Evolutionary conservation across 2,888 invertebrate genomes (phyloP).

Genomic region (Rhogogaster chlorosoma): DNA sequence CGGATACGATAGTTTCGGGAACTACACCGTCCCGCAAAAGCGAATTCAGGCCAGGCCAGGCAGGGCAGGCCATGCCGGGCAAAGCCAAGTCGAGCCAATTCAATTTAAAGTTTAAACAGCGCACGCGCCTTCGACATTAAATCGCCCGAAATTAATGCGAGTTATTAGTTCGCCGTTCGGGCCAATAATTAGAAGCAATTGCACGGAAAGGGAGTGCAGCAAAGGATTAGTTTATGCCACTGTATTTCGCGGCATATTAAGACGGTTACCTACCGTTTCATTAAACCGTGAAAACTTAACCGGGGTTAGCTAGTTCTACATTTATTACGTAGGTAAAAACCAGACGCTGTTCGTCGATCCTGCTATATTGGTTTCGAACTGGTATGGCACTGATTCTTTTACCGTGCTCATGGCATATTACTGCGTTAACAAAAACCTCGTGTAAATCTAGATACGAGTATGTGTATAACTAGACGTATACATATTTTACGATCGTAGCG

Average conservation of each 20-base stretch:
- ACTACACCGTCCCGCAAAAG: constrained; percentile 25
- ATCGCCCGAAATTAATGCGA: constrained; percentile 77
- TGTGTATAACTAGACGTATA: background rate
- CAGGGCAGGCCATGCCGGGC: constrained; percentile 60
- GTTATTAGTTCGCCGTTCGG: constrained; percentile 76
- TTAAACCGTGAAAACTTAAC: background rate
- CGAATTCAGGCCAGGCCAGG: background rate
- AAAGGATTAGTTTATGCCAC: constrained; percentile 50
- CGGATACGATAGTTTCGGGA: constrained; percentile 68
- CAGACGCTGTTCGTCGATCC: constrained; percentile 20
- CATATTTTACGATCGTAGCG: constrained; percentile 16
- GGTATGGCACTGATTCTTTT: background rate
- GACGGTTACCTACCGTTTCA: constrained; percentile 33
- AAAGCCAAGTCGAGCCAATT: constrained; percentile 72
- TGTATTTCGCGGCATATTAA: constrained; percentile 33
- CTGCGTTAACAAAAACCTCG: background rate
- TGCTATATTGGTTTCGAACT: background rate
- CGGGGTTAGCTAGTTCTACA: background rate
- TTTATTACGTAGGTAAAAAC: constrained; percentile 14
- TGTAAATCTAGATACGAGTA: background rate
- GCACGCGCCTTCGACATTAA: constrained; percentile 72
- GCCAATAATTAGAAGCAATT: constrained; percentile 76
- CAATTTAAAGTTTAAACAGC: constrained; percentile 76
- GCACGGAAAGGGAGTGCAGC: constrained; percentile 72
- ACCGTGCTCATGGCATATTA: background rate